Base-by-base conservation (phyloP, 1,140 invertebrate genomes). In the Pseudomyrmex flavicornis region DNA sequence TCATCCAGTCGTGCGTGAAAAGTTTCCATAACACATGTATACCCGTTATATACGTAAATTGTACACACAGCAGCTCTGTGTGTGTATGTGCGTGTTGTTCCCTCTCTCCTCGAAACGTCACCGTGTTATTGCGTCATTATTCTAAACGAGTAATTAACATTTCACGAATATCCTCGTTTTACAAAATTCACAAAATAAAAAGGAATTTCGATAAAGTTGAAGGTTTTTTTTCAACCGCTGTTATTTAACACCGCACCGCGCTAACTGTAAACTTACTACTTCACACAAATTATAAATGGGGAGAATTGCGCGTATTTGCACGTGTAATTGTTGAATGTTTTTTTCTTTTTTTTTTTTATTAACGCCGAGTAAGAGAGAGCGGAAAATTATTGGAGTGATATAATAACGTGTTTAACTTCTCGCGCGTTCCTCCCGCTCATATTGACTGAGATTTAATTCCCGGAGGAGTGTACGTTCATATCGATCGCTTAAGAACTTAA, bases 401-500 rank as follows among this genome's bases (percentile, higher is more conserved):
- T 76, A 22, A 76, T 76, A 22, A 77, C 26, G 22, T n/a, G 63
- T 69, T 68, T 20, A 46, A 17, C 68, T 17, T 17, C 26, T 76
- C 68, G 56, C n/a, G 44, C 9, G 35, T 77, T 17, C 17, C 26
- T 76, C 66, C 54, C n/a, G 20, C 9, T 7, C 17, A 17, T 72
- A 59, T 82, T 82, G 77, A 82, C 77, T 82, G 69, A 82, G 68
- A 82, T 80, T 80, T 72, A 84, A 84, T 69, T 63, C 50, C 15
- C 59, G 15, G 20, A 50, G 48, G 15, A 59, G 79, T 72, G 50
- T 76, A 77, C 69, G 66, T 73, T 65, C 44, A 7, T 74, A 83
- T 69, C 75, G 77, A 88, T 88, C 85, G 73, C 62, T 79, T 86
- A 85, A 82, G 76, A 70, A 72, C 65, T 82, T 82, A 82, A 77